Conservation (phyloP, 2,113 vertebrate species). For the Hyla sarda region DNA sequence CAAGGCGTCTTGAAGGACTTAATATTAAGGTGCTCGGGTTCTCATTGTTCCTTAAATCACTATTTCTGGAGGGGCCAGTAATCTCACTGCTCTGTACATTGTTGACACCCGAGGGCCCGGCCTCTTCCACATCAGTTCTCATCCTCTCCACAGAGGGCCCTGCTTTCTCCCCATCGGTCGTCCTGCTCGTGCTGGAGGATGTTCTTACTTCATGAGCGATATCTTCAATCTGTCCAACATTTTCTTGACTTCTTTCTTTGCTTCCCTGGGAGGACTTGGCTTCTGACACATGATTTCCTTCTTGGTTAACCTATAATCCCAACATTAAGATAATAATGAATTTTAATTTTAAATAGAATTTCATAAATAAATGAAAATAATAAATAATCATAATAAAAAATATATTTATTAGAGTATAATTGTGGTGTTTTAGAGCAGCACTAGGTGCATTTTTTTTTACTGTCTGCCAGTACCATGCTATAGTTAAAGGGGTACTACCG, state of each 20-base stretch:
- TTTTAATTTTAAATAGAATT: neutral
- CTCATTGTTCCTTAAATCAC: neutral
- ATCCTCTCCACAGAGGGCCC: neutral
- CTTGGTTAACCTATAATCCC: neutral
- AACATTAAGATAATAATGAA: neutral
- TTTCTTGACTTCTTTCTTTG: neutral
- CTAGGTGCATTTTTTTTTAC: no score
- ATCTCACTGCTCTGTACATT: neutral
- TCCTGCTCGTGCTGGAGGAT: neutral
- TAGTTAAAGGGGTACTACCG: no score
- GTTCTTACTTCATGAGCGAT: neutral
- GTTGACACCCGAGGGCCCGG: neutral
- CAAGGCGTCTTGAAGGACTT: neutral
- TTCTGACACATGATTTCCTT: no score
- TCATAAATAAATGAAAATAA: no score
- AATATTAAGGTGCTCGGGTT: neutral
- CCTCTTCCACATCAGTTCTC: neutral
- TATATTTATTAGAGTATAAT: no score
- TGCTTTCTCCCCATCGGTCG: neutral
- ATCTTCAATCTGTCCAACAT: neutral
- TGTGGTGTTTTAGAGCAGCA: no score
- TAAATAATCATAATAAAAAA: no score
- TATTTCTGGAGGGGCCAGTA: neutral
- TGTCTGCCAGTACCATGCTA: no score
- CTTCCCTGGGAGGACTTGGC: neutral